Percentiles rank a stretch among this genome's conserved stretches.
Conservation (phyloP, 2,888 invertebrate species). For the Aspidiotus rigidus region DNA sequence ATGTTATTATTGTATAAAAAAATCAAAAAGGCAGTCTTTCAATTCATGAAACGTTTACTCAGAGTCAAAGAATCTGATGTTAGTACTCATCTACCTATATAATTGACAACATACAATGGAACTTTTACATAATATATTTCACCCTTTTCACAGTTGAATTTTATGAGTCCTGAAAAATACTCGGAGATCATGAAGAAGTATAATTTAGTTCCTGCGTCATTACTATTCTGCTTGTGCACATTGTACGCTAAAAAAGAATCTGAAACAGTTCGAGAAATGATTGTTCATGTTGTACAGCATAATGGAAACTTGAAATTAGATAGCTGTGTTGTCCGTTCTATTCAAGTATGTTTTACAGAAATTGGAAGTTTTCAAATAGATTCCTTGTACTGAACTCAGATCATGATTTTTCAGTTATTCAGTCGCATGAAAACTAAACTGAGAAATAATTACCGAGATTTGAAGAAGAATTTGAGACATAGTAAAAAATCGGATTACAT, state of each 20-base stretch:
- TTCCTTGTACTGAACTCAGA: neutral
- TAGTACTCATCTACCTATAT: neutral
- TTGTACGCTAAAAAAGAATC: constrained; percentile 9
- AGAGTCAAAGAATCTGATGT: constrained; percentile 22
- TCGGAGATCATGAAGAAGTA: constrained; percentile 4
- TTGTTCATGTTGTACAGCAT: constrained; percentile 6
- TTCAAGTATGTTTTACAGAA: constrained; percentile 1
- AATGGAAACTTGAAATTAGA: constrained; percentile 22
- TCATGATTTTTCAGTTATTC: constrained; percentile 9
- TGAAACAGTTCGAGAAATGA: constrained; percentile 7
- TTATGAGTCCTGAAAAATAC: constrained; percentile 16
- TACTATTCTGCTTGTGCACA: constrained; percentile 15
- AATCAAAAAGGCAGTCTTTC: constrained; percentile 22
- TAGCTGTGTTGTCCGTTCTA: constrained; percentile 2
- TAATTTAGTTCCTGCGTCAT: constrained; percentile 11
- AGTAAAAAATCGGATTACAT: constrained; percentile 11
- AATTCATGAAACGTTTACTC: constrained; percentile 15
- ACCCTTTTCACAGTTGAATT: constrained; percentile 12
- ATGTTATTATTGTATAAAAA: constrained; percentile 13
- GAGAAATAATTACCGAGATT: neutral
- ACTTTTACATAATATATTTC: neutral
- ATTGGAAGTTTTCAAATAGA: neutral
- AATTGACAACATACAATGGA: neutral
- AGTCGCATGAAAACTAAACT: constrained; percentile 10
- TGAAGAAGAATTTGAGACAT: constrained; percentile 14